phyloP scores from a whole-genome alignment of 2,113 vertebrate species.

The Chloebia gouldiae region DNA sequence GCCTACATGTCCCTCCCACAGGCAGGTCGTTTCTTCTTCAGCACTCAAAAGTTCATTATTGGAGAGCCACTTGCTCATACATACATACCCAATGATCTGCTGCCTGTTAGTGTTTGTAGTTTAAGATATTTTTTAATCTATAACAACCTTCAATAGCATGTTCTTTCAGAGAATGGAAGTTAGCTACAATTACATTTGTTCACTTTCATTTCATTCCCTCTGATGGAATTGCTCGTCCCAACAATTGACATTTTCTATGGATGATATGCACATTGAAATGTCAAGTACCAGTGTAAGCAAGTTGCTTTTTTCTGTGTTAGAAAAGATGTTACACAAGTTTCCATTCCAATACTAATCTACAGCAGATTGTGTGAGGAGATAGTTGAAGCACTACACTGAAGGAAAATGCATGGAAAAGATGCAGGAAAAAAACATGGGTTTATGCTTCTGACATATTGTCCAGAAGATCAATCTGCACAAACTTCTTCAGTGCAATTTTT shows the following conservation, averaged over 20 bases:
- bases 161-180: conserved; percentile 20
- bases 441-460: background rate
- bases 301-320: background rate
- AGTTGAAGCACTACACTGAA: background rate
- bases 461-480: background rate
- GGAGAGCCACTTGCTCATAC: background rate
- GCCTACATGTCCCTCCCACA: fast-evolving
- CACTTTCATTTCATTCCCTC: background rate
- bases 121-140: background rate
- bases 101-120: background rate
- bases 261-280: background rate
- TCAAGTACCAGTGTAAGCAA: background rate
- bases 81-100: background rate
- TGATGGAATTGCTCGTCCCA: background rate
- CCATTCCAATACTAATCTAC: background rate
- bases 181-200: background rate
- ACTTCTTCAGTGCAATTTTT: background rate
- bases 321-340: background rate
- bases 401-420: background rate
- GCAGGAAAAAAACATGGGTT: background rate
- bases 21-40: background rate
- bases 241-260: background rate
- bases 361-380: background rate
- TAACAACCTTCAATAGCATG: background rate
- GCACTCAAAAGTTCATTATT: background rate